These are phyloP conservation scores for Heliconius ethilla DNA, from an alignment of 2,888 invertebrate genomes.

Conservation along the genomic window DNA sequence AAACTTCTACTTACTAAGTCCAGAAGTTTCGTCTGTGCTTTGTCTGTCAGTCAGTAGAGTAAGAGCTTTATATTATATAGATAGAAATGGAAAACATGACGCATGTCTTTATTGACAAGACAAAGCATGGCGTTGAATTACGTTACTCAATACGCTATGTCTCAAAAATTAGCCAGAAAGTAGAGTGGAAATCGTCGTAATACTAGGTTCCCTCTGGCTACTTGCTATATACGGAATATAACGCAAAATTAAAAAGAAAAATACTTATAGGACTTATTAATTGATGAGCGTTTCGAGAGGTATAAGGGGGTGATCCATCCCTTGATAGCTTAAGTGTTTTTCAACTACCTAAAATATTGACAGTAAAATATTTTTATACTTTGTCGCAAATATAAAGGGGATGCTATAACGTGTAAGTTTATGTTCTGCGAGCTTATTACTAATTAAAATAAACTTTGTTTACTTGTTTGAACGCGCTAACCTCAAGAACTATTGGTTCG, in stretches of 20 bases:
- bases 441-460: neutral
- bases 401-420: neutral
- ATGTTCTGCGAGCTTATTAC: neutral
- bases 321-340: neutral
- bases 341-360: slow-evolving; percentile 3
- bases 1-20: neutral
- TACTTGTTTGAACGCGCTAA: too few species aligned
- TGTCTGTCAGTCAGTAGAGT: neutral
- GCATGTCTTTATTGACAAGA: neutral
- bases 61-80: too few species aligned
- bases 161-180: neutral
- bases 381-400: neutral
- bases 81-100: too few species aligned
- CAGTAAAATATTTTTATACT: neutral
- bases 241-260: too few species aligned
- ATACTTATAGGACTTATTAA: neutral
- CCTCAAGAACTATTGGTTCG: too few species aligned
- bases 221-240: too few species aligned
- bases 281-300: neutral
- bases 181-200: too few species aligned
- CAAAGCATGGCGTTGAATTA: neutral
- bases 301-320: neutral
- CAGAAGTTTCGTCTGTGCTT: neutral
- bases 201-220: too few species aligned
- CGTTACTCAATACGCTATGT: neutral